Conservation (phyloP, 2,888 invertebrate species). For the Caenorhabditis drosophilae region DNA sequence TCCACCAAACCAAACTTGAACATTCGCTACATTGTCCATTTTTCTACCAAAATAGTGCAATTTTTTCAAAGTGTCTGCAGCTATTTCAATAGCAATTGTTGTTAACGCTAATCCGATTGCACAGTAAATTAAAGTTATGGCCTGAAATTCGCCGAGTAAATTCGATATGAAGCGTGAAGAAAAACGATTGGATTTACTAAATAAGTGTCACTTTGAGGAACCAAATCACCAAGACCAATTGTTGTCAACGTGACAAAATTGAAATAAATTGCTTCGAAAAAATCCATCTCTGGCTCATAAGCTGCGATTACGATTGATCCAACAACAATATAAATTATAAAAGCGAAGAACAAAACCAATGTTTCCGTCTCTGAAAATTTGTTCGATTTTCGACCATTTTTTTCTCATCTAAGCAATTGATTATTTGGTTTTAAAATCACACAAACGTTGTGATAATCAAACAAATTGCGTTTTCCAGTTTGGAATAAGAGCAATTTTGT, state of each 20-base stretch:
- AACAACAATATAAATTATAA: slow-evolving; percentile 60
- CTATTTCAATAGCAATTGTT: slow-evolving; percentile 66
- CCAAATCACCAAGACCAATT: slow-evolving; percentile 65
- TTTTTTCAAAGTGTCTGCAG: slow-evolving; percentile 62
- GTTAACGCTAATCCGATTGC: slow-evolving; percentile 64
- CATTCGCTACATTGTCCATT: slow-evolving; percentile 63
- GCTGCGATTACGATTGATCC: slow-evolving; percentile 60
- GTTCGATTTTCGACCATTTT: too few relatives aligned
- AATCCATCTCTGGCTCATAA: slow-evolving; percentile 64
- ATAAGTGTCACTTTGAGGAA: slow-evolving; percentile 56
- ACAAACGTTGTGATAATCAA: too few relatives aligned
- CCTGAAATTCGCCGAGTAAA: slow-evolving; percentile 25
- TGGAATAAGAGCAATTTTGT: too few relatives aligned
- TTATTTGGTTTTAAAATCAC: background rate
- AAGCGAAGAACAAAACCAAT: slow-evolving; percentile 56
- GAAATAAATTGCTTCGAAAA: slow-evolving; percentile 66
- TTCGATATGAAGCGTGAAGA: background rate
- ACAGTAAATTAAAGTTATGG: slow-evolving; percentile 60
- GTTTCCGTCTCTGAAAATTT: slow-evolving; percentile 43
- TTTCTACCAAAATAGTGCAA: slow-evolving; percentile 66
- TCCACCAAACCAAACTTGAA: slow-evolving; percentile 66
- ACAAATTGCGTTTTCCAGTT: too few relatives aligned
- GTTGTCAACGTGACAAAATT: slow-evolving; percentile 66
- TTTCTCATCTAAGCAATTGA: too few relatives aligned
- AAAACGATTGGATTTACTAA: slow-evolving; percentile 28